Conservation (phyloP, 2,113 vertebrate species). For the Herpailurus yagouaroundi region DNA sequence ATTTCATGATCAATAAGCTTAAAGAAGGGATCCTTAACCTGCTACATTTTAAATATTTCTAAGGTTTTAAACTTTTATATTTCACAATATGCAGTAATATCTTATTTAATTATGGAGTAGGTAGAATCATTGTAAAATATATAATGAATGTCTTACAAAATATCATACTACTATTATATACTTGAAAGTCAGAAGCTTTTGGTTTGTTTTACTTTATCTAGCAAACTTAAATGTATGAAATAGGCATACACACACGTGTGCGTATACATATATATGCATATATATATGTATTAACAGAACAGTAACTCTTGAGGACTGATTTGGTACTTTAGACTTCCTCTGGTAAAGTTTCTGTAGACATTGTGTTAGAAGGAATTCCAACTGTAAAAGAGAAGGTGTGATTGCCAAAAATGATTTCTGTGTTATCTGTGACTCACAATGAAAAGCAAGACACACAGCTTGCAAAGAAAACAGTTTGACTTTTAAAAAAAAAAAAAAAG, state of each 20-base stretch:
- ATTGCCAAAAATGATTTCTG: background rate
- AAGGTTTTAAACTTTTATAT: conserved; percentile 58
- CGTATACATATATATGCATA: too few species aligned
- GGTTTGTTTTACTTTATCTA: conserved; percentile 2
- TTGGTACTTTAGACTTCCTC: conserved; percentile 26
- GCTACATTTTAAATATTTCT: conserved; percentile 54
- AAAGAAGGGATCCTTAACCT: conserved; percentile 27
- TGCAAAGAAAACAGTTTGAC: background rate
- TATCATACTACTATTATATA: conserved; percentile 54
- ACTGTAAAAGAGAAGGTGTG: background rate
- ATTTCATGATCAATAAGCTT: background rate
- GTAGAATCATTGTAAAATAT: conserved; percentile 52
- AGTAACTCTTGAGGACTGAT: background rate
- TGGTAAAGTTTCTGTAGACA: conserved; percentile 33
- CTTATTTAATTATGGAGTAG: conserved; percentile 79
- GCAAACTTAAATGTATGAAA: conserved; percentile 63
- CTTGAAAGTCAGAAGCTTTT: conserved; percentile 62
- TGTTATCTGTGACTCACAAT: background rate
- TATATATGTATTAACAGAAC: conserved; percentile 36
- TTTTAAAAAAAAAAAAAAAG: background rate
- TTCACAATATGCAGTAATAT: conserved; percentile 70
- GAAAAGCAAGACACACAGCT: background rate
- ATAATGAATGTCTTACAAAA: conserved; percentile 60
- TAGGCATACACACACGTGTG: too few species aligned
- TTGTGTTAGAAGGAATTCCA: conserved; percentile 47